phyloP scores from a whole-genome alignment of 2,113 vertebrate species.

The Galemys pyrenaicus region DNA sequence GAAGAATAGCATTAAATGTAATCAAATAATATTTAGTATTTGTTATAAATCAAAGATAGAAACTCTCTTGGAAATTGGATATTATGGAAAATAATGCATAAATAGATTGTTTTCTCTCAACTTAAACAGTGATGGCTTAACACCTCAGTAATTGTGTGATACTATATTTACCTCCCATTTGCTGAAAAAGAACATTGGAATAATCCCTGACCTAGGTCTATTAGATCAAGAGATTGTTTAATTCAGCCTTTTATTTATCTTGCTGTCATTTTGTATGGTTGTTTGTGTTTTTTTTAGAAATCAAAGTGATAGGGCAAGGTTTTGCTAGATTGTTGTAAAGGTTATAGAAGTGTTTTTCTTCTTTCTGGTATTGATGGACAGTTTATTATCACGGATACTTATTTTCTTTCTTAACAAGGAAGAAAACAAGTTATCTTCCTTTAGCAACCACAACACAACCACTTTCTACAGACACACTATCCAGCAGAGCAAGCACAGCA shows the following conservation, averaged over 20 bases:
- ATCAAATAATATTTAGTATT: neutral
- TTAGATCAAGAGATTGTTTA: neutral
- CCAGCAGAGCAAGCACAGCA: neutral
- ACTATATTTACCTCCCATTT: neutral
- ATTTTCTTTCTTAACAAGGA: conserved; percentile 43
- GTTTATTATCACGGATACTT: neutral
- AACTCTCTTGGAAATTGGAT: neutral
- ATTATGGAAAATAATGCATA: neutral
- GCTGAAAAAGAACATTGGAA: neutral
- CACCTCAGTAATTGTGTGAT: no score
- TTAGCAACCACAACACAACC: neutral
- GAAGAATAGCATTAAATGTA: conserved; percentile 22
- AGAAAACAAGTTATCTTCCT: neutral
- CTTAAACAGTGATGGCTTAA: neutral
- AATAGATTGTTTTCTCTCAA: neutral
- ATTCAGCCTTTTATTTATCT: neutral
- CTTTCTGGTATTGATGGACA: neutral
- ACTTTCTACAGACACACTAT: neutral
- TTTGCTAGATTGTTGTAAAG: neutral
- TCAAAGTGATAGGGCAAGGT: neutral
- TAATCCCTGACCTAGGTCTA: neutral
- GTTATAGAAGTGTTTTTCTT: neutral
- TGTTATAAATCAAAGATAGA: neutral
- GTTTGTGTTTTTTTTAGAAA: neutral
- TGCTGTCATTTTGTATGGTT: neutral